Base-by-base conservation (phyloP, 2,113 vertebrate genomes). In the Ptilorrhoa leucosticta region DNA sequence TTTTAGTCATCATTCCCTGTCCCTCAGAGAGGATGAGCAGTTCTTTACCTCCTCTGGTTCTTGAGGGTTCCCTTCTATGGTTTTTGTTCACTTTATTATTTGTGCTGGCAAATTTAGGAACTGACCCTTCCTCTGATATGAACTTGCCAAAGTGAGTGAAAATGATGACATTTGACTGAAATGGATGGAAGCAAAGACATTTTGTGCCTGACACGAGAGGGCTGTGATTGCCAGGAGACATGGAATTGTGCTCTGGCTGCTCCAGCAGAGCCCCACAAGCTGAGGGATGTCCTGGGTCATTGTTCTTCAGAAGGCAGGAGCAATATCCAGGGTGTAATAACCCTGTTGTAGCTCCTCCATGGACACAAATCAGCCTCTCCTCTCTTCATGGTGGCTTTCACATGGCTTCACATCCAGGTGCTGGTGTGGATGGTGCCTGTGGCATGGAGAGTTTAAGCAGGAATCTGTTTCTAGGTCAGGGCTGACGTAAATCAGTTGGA, bases 371-470 rank as follows among this genome's bases (percentile, higher is more conserved):
- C 35, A 73, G 22, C 30, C 60, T 72, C n/a, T 70, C 6, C 24
- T 45, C 53, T 68, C 15, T 40, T 72, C 33, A 39, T 66, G 19
- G 35, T 81, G 69, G 23, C 48, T 93, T 86, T 87, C 63, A 42
- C 10, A 7, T 0, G 3, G 21, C 27, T 66, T 88, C 78, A 35
- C 8, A 19, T 23, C 24, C 11, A n/a, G 26, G 37, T 1, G 2
- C 27, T 39, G n/a, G 4, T 35, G 20, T 19, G 33, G 64, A n/a
- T 0, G 10, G 39, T 68, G 28, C 30, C 33, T n/a, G 28, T 50
- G 56, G 37, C 40, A 83, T 3, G 19, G 73, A 35, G 14, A 1
- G 0, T 7, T 50, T 75, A 60, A 73, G 30, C 0, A 2, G 45
- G 44, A 63, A 22, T 64, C 75, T 69, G 12, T 87, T 95, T 92